Evolutionary conservation across 2,888 invertebrate species (phyloP).

Genomic region (Hyalella azteca): DNA sequence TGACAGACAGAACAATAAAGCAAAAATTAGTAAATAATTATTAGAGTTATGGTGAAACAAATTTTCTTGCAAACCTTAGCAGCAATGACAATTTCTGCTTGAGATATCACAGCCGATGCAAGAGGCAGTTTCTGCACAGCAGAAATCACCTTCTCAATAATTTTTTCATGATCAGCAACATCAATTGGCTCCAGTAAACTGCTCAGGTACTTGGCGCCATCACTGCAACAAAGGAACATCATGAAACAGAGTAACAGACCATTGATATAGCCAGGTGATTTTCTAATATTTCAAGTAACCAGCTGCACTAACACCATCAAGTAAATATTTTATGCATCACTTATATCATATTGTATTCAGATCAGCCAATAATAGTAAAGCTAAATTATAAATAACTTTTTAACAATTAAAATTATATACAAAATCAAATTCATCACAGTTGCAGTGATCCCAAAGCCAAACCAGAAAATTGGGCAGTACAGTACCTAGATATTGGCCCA

Average conservation of each 20-base stretch:
- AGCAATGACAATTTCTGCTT: conserved; percentile 75
- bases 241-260: background rate
- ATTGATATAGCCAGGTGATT: background rate
- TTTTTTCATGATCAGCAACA: conserved; percentile 62
- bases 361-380: background rate
- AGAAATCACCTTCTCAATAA: conserved; percentile 77
- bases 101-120: conserved; percentile 74
- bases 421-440: too few species aligned
- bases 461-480: too few species aligned
- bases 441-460: too few species aligned
- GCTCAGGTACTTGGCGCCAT: conserved; percentile 54
- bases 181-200: conserved; percentile 53
- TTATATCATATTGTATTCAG: background rate
- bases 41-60: too few species aligned
- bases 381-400: background rate
- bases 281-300: background rate
- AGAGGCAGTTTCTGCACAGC: conserved; percentile 80
- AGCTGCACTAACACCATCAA: background rate
- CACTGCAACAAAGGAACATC: conserved; percentile 36
- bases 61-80: conserved; percentile 70
- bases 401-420: background rate
- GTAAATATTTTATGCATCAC: background rate
- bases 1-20: too few species aligned
- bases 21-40: too few species aligned
- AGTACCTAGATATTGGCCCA: too few species aligned